These are phyloP conservation scores for Rhagologus leucostigma DNA, from an alignment of 2,113 vertebrate species.

Conservation along the genomic window DNA sequence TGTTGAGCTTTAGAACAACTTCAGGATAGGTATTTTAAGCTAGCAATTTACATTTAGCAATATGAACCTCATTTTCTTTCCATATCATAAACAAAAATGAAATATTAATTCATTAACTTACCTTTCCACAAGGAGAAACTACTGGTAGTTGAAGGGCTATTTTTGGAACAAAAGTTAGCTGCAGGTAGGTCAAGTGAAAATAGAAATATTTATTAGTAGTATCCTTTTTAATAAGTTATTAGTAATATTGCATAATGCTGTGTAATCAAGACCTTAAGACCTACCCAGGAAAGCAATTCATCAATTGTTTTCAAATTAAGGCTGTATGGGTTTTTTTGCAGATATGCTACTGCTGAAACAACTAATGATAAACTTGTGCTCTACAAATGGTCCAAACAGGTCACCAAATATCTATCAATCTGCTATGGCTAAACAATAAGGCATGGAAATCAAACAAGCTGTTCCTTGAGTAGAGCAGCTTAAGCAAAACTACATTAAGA, in stretches of 20 bases:
- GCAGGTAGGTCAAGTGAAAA: not conserved
- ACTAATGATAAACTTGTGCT: not conserved
- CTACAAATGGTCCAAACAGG: not conserved
- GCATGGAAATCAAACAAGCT: not conserved
- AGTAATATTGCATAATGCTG: not conserved
- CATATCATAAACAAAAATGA: not conserved
- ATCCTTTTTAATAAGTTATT: not conserved
- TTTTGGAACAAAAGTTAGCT: not conserved
- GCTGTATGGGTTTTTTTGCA: not conserved
- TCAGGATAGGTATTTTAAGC: not conserved
- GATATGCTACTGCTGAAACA: not conserved
- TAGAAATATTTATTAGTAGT: not conserved
- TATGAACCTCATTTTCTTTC: not conserved
- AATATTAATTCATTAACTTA: not conserved
- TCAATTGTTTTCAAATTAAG: not conserved
- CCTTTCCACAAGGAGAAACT: not conserved
- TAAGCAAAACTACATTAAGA: not conserved
- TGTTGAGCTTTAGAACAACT: not conserved
- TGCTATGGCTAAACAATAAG: not conserved
- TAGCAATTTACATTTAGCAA: not conserved
- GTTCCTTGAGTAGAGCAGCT: not conserved
- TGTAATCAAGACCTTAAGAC: not conserved
- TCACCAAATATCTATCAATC: not conserved
- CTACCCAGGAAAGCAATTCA: not conserved
- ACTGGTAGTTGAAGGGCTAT: not conserved